Evolutionary conservation across 2,113 vertebrate genomes (phyloP).

Genomic region (Chaetura pelagica): DNA sequence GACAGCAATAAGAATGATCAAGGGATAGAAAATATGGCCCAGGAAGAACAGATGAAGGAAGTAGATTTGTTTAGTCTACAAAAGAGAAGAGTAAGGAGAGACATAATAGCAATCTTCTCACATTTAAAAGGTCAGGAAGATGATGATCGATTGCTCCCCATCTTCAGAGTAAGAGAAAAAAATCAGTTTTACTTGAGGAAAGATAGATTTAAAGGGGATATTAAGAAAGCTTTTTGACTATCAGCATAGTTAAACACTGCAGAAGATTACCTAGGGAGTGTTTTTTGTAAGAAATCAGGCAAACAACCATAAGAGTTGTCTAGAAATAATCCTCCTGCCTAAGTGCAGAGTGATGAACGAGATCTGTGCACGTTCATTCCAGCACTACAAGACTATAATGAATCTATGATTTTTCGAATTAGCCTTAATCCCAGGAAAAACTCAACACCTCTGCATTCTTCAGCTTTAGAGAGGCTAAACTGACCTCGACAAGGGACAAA

Average conservation of each 20-base stretch:
- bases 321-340: not conserved
- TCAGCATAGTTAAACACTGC: not conserved
- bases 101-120: slow-evolving; percentile 6
- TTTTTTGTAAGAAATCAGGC: not conserved
- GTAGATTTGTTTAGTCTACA: slow-evolving; percentile 68
- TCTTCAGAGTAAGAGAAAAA: slow-evolving; percentile 5
- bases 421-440: not conserved
- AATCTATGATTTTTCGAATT: not conserved
- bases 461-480: not conserved
- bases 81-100: slow-evolving; percentile 29
- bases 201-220: not conserved
- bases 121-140: slow-evolving; percentile 24
- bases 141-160: not conserved
- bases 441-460: not conserved
- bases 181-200: not conserved
- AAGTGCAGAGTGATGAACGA: not conserved
- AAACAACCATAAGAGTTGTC: not conserved
- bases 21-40: slow-evolving; percentile 39
- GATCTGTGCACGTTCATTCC: not conserved
- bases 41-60: slow-evolving; percentile 48
- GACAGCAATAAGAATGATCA: not conserved
- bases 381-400: not conserved
- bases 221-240: not conserved
- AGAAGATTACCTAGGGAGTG: not conserved
- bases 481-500: not conserved